A percentile compares a stretch with the other conserved stretches of the same genome.
phyloP scores from a whole-genome alignment of 2,113 vertebrate species.

The Laterallus jamaicensis region DNA sequence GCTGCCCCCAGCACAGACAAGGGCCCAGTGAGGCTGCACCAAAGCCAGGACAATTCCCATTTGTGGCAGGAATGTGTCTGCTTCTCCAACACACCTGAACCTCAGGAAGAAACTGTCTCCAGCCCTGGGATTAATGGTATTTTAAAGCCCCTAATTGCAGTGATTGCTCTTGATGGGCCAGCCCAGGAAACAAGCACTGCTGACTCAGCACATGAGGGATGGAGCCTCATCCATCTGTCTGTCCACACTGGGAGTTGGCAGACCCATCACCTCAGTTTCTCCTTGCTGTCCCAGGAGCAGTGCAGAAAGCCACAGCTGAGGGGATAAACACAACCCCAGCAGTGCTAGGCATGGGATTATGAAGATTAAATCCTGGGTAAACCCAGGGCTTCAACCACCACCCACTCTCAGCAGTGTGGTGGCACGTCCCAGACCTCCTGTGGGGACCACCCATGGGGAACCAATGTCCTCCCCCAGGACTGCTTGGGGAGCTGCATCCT shows the following conservation, averaged over 20 bases:
- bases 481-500: neutral
- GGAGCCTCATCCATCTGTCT: neutral
- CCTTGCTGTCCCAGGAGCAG: neutral
- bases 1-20: rapidly evolving
- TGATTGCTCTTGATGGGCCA: neutral
- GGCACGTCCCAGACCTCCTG: neutral
- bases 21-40: neutral
- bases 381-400: neutral
- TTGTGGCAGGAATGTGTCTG: neutral
- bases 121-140: neutral
- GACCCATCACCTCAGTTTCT: neutral
- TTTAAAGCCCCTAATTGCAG: slow-evolving; percentile 19
- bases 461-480: neutral
- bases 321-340: neutral
- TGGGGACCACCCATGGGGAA: no score
- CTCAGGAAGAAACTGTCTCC: neutral
- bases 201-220: rapidly evolving
- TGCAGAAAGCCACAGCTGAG: neutral
- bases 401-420: rapidly evolving
- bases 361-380: neutral
- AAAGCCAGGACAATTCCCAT: neutral
- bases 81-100: rapidly evolving
- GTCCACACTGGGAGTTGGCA: rapidly evolving
- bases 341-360: neutral
- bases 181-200: rapidly evolving